These are phyloP conservation scores for Chromoteleia sp. DNA, from an alignment of 2,888 invertebrate genomes.

Conservation along the genomic window DNA sequence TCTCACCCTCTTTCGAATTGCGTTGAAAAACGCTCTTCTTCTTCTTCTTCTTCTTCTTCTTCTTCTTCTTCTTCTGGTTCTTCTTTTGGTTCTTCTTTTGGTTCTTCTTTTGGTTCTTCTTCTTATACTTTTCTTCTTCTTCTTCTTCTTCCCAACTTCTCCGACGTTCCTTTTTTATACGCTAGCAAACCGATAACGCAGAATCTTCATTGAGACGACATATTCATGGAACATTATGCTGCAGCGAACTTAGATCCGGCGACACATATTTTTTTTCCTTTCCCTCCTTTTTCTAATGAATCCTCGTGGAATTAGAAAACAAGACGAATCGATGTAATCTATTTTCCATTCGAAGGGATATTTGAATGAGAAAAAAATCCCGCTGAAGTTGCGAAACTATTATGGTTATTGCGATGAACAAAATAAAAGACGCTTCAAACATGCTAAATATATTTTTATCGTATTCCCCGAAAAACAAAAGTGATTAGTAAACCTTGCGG, in stretches of 20 bases:
- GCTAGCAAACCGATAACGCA: slow-evolving; percentile 68
- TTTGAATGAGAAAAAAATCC: neutral
- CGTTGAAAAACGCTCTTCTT: slow-evolving; percentile 46
- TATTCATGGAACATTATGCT: slow-evolving; percentile 71
- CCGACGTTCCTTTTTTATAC: slow-evolving; percentile 35
- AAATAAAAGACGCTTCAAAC: too few species aligned
- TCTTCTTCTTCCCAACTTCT: slow-evolving; percentile 37
- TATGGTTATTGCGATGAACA: neutral
- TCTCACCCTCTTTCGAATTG: slow-evolving; percentile 44
- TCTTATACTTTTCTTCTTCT: too few species aligned
- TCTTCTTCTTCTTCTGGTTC: slow-evolving; percentile 32
- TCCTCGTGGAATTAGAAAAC: slow-evolving; percentile 36
- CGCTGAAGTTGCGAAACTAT: neutral
- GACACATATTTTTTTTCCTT: slow-evolving; percentile 29
- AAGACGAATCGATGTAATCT: slow-evolving; percentile 36
- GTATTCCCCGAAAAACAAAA: too few species aligned
- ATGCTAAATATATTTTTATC: too few species aligned
- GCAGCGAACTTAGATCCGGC: slow-evolving; percentile 26
- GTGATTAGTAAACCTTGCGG: too few species aligned
- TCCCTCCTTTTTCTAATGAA: slow-evolving; percentile 19
- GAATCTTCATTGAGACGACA: slow-evolving; percentile 75
- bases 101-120: too few species aligned
- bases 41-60: neutral
- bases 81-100: too few species aligned
- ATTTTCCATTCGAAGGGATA: slow-evolving; percentile 7